Conservation (phyloP, 2,113 vertebrate species). For the Pomatostomus ruficeps region DNA sequence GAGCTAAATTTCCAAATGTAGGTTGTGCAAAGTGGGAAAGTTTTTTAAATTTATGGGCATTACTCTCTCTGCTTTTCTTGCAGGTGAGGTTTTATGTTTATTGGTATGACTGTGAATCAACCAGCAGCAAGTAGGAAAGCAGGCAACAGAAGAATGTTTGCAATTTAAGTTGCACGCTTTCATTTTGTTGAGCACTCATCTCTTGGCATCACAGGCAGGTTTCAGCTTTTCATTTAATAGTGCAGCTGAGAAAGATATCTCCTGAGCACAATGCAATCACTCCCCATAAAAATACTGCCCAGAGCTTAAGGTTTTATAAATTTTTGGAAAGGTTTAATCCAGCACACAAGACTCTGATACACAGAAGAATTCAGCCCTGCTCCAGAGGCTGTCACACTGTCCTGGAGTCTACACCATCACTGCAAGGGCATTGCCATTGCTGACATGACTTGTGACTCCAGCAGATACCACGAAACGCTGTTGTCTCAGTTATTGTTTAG, state of each 20-base stretch:
- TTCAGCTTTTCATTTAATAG: background rate
- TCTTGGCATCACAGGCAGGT: background rate
- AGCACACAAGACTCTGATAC: background rate
- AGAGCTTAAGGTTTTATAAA: background rate
- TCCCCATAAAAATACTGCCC: background rate
- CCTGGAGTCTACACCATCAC: background rate
- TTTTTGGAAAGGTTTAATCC: background rate
- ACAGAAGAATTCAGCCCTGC: background rate
- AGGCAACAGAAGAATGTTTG: background rate
- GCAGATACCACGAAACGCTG: background rate
- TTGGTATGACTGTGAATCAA: background rate
- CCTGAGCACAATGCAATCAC: background rate
- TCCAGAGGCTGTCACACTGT: background rate
- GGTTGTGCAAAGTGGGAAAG: background rate
- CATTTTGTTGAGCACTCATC: background rate
- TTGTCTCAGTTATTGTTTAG: background rate
- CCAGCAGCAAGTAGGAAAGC: background rate
- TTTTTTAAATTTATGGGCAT: background rate
- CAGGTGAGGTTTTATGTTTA: background rate
- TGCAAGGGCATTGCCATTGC: background rate
- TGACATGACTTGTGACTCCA: background rate
- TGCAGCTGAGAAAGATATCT: background rate
- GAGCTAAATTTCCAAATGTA: background rate
- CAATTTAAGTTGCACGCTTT: background rate
- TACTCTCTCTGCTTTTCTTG: background rate